Conservation (phyloP, 2,113 vertebrate genomes). For the Tyto alba region DNA sequence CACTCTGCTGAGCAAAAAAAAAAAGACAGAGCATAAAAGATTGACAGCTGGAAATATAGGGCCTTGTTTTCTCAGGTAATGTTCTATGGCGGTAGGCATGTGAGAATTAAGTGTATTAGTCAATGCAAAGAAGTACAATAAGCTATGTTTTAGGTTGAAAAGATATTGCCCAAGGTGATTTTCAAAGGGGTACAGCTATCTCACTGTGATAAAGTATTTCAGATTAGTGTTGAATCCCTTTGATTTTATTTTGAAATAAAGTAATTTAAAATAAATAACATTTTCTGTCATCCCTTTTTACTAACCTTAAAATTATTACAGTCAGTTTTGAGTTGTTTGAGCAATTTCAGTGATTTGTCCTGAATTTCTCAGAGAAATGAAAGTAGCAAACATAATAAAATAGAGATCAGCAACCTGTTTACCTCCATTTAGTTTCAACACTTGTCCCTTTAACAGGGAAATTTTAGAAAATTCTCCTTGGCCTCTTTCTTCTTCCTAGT, state of each 20-base stretch:
- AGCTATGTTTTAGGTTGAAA: neutral
- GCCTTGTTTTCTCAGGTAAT: neutral
- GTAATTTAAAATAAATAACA: neutral
- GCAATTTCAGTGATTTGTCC: neutral
- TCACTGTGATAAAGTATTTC: neutral
- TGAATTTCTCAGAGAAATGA: neutral
- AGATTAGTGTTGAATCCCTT: neutral
- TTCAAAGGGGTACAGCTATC: neutral
- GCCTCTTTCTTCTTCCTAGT: neutral
- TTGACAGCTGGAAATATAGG: neutral
- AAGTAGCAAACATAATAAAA: neutral
- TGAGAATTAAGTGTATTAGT: neutral
- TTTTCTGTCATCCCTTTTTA: neutral
- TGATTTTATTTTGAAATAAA: conserved; percentile 14
- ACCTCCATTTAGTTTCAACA: neutral
- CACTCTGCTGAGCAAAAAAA: neutral
- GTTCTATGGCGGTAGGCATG: neutral
- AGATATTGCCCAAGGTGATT: neutral
- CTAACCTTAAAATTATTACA: neutral
- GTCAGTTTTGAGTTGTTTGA: neutral
- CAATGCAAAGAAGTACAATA: neutral
- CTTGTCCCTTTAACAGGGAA: neutral
- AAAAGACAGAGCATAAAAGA: neutral
- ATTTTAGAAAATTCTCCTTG: neutral
- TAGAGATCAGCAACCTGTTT: neutral